Evolutionary conservation across 1,140 invertebrate genomes (phyloP).

Genomic region (Chionoecetes opilio): DNA sequence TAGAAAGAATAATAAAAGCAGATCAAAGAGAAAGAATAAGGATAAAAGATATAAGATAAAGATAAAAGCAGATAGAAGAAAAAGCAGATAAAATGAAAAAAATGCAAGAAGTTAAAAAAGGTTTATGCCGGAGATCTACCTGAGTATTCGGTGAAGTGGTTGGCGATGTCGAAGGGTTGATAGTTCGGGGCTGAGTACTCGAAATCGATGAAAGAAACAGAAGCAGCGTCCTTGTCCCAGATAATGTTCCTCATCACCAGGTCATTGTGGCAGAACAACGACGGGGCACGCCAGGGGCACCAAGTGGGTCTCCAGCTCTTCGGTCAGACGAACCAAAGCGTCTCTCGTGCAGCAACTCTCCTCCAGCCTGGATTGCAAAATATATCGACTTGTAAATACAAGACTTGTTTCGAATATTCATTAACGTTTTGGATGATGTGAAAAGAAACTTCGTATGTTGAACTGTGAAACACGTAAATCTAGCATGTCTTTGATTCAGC

Average conservation of each 20-base stretch:
- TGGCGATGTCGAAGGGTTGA: slow-evolving; percentile 97
- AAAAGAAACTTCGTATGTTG: too few species aligned
- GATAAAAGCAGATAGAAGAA: too few species aligned
- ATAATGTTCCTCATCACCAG: slow-evolving; percentile 97
- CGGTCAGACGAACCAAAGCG: slow-evolving; percentile 89
- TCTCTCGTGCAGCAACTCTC: slow-evolving; percentile 88
- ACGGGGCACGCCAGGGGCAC: slow-evolving; percentile 89
- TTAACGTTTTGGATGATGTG: too few species aligned
- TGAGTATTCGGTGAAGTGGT: slow-evolving; percentile 99
- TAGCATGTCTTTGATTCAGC: too few species aligned
- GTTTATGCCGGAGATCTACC: slow-evolving; percentile 86
- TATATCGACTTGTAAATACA: too few species aligned
- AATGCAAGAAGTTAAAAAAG: too few species aligned
- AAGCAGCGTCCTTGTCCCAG: slow-evolving; percentile 87
- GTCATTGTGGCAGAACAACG: slow-evolving; percentile 99
- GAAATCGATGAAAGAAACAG: slow-evolving; percentile 97
- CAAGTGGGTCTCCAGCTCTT: slow-evolving; percentile 88
- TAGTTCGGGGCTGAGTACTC: slow-evolving; percentile 98
- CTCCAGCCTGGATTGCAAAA: slow-evolving; percentile 91
- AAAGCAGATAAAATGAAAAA: too few species aligned
- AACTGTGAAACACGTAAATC: too few species aligned
- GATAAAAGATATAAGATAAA: too few species aligned
- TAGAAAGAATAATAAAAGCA: too few species aligned
- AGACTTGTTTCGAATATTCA: too few species aligned
- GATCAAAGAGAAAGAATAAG: too few species aligned